Percentiles rank a stretch among this genome's conserved stretches.
Conservation (phyloP, 1,140 invertebrate species). For the Spodoptera litura region DNA sequence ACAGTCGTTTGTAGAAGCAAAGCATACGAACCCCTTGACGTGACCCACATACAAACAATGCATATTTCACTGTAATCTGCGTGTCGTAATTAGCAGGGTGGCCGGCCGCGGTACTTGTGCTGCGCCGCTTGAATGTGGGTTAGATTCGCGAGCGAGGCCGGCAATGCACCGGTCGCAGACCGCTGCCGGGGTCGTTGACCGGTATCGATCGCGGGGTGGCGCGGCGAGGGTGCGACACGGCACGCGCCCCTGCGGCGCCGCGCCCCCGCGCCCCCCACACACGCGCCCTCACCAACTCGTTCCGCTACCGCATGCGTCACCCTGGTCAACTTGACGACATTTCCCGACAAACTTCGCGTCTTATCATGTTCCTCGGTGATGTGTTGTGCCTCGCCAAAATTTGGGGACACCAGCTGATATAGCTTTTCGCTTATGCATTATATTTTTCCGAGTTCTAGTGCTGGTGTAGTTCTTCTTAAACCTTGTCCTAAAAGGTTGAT, state of each 20-base stretch:
- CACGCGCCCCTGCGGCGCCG: slow-evolving; percentile 74
- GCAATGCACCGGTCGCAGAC: slow-evolving; percentile 76
- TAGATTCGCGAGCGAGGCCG: slow-evolving; percentile 72
- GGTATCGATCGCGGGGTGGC: slow-evolving; percentile 76
- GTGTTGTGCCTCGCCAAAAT: slow-evolving; percentile 1
- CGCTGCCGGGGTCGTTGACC: slow-evolving; percentile 76
- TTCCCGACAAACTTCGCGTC: slow-evolving; percentile 38
- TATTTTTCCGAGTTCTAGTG: too few relatives aligned
- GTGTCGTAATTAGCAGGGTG: slow-evolving; percentile 68
- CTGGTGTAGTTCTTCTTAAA: too few relatives aligned
- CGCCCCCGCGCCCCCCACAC: slow-evolving; percentile 53
- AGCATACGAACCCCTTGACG: slow-evolving; percentile 41
- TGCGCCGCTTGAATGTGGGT: slow-evolving; percentile 72
- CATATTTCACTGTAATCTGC: slow-evolving; percentile 65
- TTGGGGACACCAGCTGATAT: slow-evolving; percentile 6
- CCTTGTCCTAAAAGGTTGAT: too few relatives aligned
- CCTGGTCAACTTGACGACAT: slow-evolving; percentile 57
- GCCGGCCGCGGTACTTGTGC: background rate
- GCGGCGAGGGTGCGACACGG: slow-evolving; percentile 58
- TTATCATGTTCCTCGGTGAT: slow-evolving; percentile 27
- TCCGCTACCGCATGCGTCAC: slow-evolving; percentile 79
- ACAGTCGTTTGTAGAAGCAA: slow-evolving; percentile 17
- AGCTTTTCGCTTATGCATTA: background rate
- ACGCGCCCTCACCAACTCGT: slow-evolving; percentile 51
- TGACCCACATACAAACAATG: slow-evolving; percentile 62